Evolutionary conservation across 2,797 vertebrate species (phyloP).

Genomic region (Phalloptychus januarius): DNA sequence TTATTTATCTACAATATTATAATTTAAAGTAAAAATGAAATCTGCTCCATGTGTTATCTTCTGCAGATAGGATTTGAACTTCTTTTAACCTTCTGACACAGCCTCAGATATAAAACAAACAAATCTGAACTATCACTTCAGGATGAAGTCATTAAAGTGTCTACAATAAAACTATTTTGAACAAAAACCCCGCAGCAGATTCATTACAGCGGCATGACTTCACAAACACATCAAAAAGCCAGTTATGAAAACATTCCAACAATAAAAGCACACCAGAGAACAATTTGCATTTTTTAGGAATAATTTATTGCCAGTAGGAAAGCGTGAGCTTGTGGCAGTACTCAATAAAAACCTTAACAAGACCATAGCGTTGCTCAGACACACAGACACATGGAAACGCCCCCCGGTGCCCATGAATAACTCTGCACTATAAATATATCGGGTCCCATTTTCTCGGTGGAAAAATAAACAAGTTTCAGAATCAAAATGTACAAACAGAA

Average conservation of each 20-base stretch:
- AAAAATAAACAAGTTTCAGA: slow-evolving; percentile 86
- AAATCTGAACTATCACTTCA: neutral
- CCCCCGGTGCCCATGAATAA: slow-evolving; percentile 78
- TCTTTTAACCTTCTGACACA: neutral
- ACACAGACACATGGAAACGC: slow-evolving; percentile 80
- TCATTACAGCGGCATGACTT: neutral
- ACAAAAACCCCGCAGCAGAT: neutral
- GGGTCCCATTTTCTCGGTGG: slow-evolving; percentile 89
- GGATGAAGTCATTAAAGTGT: neutral
- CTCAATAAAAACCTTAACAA: slow-evolving; percentile 99
- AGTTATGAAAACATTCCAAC: neutral
- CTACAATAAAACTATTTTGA: neutral
- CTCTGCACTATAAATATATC: slow-evolving; percentile 89
- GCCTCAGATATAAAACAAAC: neutral
- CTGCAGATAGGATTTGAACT: neutral
- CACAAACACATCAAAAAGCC: neutral
- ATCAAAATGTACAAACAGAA: slow-evolving; percentile 84
- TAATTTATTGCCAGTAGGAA: slow-evolving; percentile 99
- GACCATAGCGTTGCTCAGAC: slow-evolving; percentile 91
- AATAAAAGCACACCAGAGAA: slow-evolving; percentile 29
- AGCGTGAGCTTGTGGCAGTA: slow-evolving; percentile 98
- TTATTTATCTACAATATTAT: neutral
- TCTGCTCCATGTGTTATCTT: neutral
- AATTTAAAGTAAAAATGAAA: neutral
- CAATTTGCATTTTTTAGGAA: slow-evolving; percentile 90